phyloP scores from a whole-genome alignment of 2,797 vertebrate genomes.

The Thaleichthys pacificus region DNA sequence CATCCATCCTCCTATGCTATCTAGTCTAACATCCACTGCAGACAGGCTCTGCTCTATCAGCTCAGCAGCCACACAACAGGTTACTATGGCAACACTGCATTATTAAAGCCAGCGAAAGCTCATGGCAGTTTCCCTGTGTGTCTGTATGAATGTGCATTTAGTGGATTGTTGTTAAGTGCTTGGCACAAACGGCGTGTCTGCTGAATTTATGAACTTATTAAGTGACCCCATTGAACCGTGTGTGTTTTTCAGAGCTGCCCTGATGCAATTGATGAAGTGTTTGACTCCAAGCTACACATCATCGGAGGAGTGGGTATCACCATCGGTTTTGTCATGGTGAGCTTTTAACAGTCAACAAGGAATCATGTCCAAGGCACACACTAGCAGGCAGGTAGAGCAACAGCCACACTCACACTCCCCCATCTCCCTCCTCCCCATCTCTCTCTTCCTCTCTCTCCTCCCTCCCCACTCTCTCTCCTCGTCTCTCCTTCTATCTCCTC shows the following conservation, averaged over 20 bases:
- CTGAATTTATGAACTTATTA: constrained; percentile 15
- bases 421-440: not conserved
- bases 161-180: too few species aligned
- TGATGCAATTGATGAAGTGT: constrained; percentile 83
- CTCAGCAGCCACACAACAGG: constrained; percentile 25
- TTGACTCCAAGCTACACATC: constrained; percentile 88
- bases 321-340: constrained; percentile 91
- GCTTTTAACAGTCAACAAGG: constrained; percentile 30
- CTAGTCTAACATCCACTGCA: constrained; percentile 12
- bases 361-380: not conserved
- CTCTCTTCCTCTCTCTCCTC: not conserved
- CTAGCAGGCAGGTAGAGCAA: not conserved
- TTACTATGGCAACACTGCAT: constrained; percentile 62
- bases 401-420: too few species aligned
- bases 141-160: constrained; percentile 3
- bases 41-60: constrained; percentile 21
- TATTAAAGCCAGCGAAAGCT: constrained; percentile 29
- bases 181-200: too few species aligned
- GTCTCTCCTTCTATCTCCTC: not conserved
- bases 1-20: constrained; percentile 22
- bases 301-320: constrained; percentile 88
- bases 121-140: not conserved
- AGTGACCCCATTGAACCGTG: not conserved
- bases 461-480: too few species aligned
- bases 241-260: constrained; percentile 80